Conservation (phyloP, 2,113 vertebrate genomes). For the Pelodiscus sinensis region DNA sequence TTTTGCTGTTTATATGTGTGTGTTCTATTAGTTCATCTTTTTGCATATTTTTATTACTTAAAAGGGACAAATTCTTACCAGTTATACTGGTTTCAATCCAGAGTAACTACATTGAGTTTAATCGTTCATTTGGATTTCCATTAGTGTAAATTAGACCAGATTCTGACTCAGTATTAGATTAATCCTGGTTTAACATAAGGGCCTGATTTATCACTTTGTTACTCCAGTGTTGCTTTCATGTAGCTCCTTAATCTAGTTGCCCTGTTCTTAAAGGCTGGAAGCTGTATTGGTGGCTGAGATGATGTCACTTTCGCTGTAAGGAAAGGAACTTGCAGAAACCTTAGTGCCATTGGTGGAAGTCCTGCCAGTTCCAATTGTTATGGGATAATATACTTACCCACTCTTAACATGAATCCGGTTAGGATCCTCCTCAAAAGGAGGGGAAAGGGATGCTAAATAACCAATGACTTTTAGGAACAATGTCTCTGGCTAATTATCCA, state of each 20-base stretch:
- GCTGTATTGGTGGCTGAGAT: neutral
- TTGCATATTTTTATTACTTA: neutral
- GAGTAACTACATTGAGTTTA: neutral
- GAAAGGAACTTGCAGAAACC: neutral
- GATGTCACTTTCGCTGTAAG: neutral
- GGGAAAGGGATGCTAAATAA: neutral
- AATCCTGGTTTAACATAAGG: neutral
- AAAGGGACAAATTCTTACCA: neutral
- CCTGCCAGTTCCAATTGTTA: neutral
- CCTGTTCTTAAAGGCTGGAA: neutral
- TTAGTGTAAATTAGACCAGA: neutral
- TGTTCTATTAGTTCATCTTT: neutral
- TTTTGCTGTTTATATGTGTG: neutral
- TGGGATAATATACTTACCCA: neutral
- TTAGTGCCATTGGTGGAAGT: accelerated
- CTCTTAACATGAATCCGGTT: neutral
- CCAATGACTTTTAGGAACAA: neutral
- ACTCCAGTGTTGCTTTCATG: neutral
- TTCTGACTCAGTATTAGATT: neutral
- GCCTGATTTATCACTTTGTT: neutral
- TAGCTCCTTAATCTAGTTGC: neutral
- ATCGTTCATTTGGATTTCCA: neutral
- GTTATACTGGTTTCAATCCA: neutral
- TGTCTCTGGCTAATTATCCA: neutral
- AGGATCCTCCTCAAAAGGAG: neutral